Conservation (phyloP, 2,888 invertebrate genomes). For the Drosophila histrio region DNA sequence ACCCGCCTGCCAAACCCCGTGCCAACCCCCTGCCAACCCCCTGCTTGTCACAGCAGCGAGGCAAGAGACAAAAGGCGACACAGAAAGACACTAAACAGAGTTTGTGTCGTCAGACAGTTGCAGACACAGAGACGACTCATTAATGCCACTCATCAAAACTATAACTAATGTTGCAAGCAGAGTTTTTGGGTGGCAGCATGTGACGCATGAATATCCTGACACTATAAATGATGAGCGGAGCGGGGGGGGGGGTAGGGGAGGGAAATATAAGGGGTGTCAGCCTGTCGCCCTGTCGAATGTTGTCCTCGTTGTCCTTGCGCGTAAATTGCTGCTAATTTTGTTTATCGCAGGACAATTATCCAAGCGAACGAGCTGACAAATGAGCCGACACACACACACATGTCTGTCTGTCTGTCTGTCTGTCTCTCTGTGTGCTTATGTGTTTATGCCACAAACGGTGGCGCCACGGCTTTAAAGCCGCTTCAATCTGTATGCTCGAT, state of each 20-base stretch:
- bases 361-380: slow-evolving; percentile 84
- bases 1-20: not conserved
- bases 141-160: slow-evolving; percentile 78
- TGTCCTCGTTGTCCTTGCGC: slow-evolving; percentile 59
- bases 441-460: not conserved
- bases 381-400: slow-evolving; percentile 69
- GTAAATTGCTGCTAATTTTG: slow-evolving; percentile 84
- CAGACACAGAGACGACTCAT: slow-evolving; percentile 77
- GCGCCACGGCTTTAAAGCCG: slow-evolving; percentile 18
- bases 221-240: slow-evolving; percentile 59
- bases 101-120: slow-evolving; percentile 47
- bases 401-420: not conserved
- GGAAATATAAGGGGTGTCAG: slow-evolving; percentile 39
- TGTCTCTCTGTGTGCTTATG: not conserved
- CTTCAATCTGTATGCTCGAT: not conserved
- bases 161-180: slow-evolving; percentile 69
- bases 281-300: slow-evolving; percentile 34
- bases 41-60: not conserved
- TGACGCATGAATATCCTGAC: slow-evolving; percentile 68
- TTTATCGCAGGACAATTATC: slow-evolving; percentile 84
- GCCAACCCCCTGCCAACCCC: not conserved
- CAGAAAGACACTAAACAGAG: slow-evolving; percentile 45
- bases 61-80: slow-evolving; percentile 37
- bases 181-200: slow-evolving; percentile 19
- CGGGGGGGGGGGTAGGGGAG: slow-evolving; percentile 18